Evolutionary conservation across 2,797 vertebrate species (phyloP), one percentile per base, ranked within the genome.

Genomic region (Urosaurus nigricauda): DNA sequence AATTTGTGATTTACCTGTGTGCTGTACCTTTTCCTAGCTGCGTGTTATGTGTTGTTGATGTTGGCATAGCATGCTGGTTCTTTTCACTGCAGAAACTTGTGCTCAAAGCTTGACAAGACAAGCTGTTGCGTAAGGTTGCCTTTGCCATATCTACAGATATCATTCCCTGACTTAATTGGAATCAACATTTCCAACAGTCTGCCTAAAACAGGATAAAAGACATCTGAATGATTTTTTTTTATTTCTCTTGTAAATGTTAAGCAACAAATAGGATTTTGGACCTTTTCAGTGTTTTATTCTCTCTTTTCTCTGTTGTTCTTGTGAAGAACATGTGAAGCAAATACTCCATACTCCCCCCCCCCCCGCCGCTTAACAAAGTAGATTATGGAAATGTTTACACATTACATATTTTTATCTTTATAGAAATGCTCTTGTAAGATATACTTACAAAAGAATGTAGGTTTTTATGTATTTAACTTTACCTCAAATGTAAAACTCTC

Each of bases 181-280:
- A 89, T 13, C 16, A 85, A 4, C 1, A 35, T 89, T 90, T 93
- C 92, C n/a, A 88, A 77, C 1, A 24, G 0, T 63, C 92, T 92
- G 86, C 83, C 89, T 88, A 56, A 91, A 93, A 83, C 40, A 63
- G 35, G 68, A 79, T 83, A 84, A 86, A 68, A 14, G 37, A 19
- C 79, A 24, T 56, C 29, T 82, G 0, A 0, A 0, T 8, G 77
- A 47, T 86, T 87, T 80, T 90, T 7, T 3, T 86, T 87, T 14
- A 1, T 74, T 92, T 65, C 11, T 88, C 82, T 83, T 29, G 79
- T 29, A 35, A 2, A 58, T 89, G 92, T 86, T 65, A 92, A 92
- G 16, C 5, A 92, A 43, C 0, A 93, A 93, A 92, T 82, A 0
- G 73, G 84, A 90, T 6, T 73, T 88, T 91, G 73, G 83, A 90